Base-by-base conservation (phyloP, 2,113 vertebrate genomes). In the Copsychus sechellarum region DNA sequence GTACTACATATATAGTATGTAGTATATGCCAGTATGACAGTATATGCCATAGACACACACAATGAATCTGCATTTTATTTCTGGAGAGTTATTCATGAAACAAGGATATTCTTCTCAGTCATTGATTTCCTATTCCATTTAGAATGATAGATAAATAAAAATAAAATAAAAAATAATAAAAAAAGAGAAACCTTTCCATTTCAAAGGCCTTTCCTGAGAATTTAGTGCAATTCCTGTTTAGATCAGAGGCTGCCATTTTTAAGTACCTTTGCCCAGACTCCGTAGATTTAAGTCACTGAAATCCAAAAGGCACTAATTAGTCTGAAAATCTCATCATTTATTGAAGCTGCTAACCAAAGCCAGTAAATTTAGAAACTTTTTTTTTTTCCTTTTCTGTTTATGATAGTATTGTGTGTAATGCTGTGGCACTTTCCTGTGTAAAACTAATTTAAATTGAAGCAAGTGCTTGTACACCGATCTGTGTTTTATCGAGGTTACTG, bases 141-240 rank as follows among this genome's bases (percentile, higher is more conserved):
- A 81, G 9, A 93, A 66, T 38, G 9, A 33, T 11, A 65, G 17
- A 4, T 51, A 72, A 73, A 74, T 36, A 29, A 38, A 43, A n/a
- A n/a, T n/a, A n/a, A n/a, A n/a, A n/a, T n/a, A n/a, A n/a, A n/a
- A n/a, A n/a, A n/a, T n/a, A 73, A 74, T 36, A 29, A 38, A 43
- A 34, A 16, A 31, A 3, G 1, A 60, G 2, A 0, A 12, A 3
- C 26, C 4, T 54, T 62, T 74, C n/a, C 61, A 9, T 62, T 48
- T 86, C 22, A 45, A 69, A 73, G 22, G 10, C 14, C 23, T 38
- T 57, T 81, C 28, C 22, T 61, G 25, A 81, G 28, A 72, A 76
- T 76, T n/a, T 28, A 25, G 8, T 33, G 31, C 48, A 45, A 25
- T 14, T 60, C 13, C 26, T 43, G 5, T 73, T 60, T 26, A 72